Evolutionary conservation across 2,888 invertebrate species (phyloP).

Genomic region (Piscicola geometra): DNA sequence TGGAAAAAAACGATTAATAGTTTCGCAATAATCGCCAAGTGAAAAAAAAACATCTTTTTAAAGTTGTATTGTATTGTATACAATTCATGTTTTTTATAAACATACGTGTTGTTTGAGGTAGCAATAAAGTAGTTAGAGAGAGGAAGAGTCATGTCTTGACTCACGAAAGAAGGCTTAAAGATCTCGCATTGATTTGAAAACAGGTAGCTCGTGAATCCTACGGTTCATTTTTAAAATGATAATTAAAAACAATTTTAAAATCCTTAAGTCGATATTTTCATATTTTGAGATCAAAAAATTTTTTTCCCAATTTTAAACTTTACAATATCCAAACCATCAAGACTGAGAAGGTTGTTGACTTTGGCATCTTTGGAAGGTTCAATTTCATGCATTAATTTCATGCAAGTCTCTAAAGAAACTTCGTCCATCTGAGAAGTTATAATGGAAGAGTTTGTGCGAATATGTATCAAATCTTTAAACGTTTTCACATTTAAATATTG

Average conservation of each 20-base stretch:
- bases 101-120: constrained; percentile 60
- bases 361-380: constrained; percentile 61
- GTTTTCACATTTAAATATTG: too few species aligned
- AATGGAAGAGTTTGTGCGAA: too few species aligned
- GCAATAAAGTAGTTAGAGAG: constrained; percentile 60
- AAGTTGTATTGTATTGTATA: too few species aligned
- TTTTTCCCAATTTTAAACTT: too few species aligned
- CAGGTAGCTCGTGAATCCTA: constrained; percentile 54
- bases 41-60: too few species aligned
- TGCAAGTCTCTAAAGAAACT: constrained; percentile 59
- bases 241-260: neutral
- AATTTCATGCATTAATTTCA: constrained; percentile 59
- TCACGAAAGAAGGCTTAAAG: constrained; percentile 58
- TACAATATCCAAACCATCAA: constrained; percentile 58
- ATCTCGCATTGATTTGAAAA: constrained; percentile 59
- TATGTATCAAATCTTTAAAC: too few species aligned
- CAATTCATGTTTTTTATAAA: too few species aligned
- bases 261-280: neutral
- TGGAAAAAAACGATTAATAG: too few species aligned
- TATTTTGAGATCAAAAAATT: neutral
- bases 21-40: too few species aligned
- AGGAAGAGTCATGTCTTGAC: constrained; percentile 61
- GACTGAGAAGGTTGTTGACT: constrained; percentile 59
- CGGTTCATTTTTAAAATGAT: too few species aligned
- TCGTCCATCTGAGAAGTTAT: constrained; percentile 58